Evolutionary conservation across 2,888 invertebrate genomes (phyloP), one percentile per base, ranked within the genome.

Genomic region (Dendrolimus houi): DNA sequence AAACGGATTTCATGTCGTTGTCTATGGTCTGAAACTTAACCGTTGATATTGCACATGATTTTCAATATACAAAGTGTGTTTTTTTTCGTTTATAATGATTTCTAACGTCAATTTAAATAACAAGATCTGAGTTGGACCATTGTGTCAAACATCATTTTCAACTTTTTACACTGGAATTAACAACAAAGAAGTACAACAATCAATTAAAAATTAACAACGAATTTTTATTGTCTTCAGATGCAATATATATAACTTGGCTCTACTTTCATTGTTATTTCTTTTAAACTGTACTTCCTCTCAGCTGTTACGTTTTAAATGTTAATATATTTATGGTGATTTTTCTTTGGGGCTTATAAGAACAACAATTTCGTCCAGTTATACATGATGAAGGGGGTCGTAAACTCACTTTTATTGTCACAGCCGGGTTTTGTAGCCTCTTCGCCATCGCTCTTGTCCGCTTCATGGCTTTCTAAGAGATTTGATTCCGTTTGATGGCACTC

Each of bases 381-480:
- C 68, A 72, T 75, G 77, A 77, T 77, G 71, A 69, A 71, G 63
- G 56, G 53, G 62, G 60, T 76, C 79, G 71, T 82, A 83, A 82
- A 79, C 63, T 61, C 58, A 69, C n/a, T 79, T 79, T 83, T 75
- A 74, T 65, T 67, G 71, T 68, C 64, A 52, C 59, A 63, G 58
- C 58, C 61, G 60, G 59, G 60, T 73, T 74, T 70, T 70, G 70
- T 70, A 62, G 67, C 67, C 62, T 66, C 57, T 63, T 64, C 63
- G 61, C 54, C 56, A 65, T 62, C 57, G 54, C 62, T 64, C 64
- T 64, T 58, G 55, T 58, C 62, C 60, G 66, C 29, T 59, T 70
- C 69, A 74, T 70, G 56, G 60, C 57, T 62, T 67, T 64, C 64
- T 64, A 60, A 64, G 62, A 60, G 62, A 58, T 64, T 61, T 60